Percentiles rank a stretch among this genome's conserved stretches.
Conservation (phyloP, 2,888 invertebrate species). For the Diploptera punctata region DNA sequence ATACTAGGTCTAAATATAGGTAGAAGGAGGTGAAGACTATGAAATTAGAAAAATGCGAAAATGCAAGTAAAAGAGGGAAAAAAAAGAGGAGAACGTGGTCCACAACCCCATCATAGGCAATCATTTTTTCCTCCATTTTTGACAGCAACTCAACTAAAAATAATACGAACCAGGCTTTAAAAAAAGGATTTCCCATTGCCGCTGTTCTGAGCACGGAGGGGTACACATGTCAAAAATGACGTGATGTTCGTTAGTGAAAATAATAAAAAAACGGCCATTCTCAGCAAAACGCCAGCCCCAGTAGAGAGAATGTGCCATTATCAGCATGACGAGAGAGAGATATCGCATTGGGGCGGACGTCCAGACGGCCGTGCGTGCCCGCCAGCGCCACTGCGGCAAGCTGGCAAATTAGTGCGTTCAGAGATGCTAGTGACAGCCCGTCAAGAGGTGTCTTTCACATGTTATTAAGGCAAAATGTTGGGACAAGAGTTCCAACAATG, state of each 20-base stretch:
- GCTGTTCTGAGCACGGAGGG: constrained; percentile 29
- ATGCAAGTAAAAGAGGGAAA: neutral
- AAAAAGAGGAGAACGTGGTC: constrained; percentile 7
- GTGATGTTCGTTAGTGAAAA: constrained; percentile 31
- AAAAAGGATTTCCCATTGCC: constrained; percentile 17
- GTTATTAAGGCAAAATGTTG: constrained; percentile 19
- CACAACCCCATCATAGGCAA: constrained; percentile 17
- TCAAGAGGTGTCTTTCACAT: constrained; percentile 22
- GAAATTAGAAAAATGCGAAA: too few relatives aligned
- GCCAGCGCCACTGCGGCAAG: constrained; percentile 33
- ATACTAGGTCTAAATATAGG: too few relatives aligned
- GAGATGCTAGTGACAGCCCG: constrained; percentile 16
- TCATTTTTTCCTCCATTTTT: constrained; percentile 25
- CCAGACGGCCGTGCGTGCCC: constrained; percentile 34
- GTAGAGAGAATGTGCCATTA: constrained; percentile 28
- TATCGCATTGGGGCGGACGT: constrained; percentile 10
- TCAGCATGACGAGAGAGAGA: constrained; percentile 21
- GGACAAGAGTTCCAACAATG: constrained; percentile 17
- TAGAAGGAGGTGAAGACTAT: too few relatives aligned
- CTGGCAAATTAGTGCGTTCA: constrained; percentile 19
- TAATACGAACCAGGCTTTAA: constrained; percentile 19
- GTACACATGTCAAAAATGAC: constrained; percentile 34
- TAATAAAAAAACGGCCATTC: constrained; percentile 34
- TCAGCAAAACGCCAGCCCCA: constrained; percentile 33
- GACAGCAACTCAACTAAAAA: constrained; percentile 29